Base-by-base conservation (phyloP, 2,113 vertebrate species). In the Narcine bancroftii region DNA sequence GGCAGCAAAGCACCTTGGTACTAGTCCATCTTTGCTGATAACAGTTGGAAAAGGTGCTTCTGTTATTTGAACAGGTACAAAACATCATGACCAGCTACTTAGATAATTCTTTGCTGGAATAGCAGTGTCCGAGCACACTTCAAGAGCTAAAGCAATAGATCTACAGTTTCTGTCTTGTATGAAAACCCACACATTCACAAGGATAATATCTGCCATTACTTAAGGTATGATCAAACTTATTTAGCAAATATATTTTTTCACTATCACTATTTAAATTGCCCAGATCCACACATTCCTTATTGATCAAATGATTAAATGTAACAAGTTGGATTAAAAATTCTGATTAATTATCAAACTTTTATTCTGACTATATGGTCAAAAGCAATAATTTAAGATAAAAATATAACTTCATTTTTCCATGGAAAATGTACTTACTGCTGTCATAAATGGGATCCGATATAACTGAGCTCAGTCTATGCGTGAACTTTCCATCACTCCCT, bases 361-460 rank as follows among this genome's bases (percentile, higher is more conserved):
- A n/a, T 26, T 26, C 42, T 47, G 42, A 53, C 10, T 15, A 17
- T 47, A 79, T 47, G 24, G 17, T 7, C 15, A 75, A 11, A 4
- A 81, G 56, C 17, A 60, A 87, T 63, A 60, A 36, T 87, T 36
- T 21, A 19, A 60, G 81, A 60, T 36, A 19, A 87, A 85, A 87
- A 4, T 53, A 87, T 60, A 36, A 85, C 77, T 50, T 81, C 7
- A 81, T 19, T 36, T 36, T 39, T 66, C 39, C 39, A 65, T 89
- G n/a, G 63, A 42, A 91, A 91, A 71, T 15, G 42, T 47, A 66
- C 92, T 89, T 72, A 92, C 92, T 92, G 69, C 92, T 92, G 83
- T 92, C 92, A 60, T 75, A 92, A 29, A 92, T 92, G 45, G 92
- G 92, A 13, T 72, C 83, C 3, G 92, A 92, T 56, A 92, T 36